Base-by-base conservation (phyloP, 2,888 invertebrate species). In the Stenoptilia bipunctidactyla region DNA sequence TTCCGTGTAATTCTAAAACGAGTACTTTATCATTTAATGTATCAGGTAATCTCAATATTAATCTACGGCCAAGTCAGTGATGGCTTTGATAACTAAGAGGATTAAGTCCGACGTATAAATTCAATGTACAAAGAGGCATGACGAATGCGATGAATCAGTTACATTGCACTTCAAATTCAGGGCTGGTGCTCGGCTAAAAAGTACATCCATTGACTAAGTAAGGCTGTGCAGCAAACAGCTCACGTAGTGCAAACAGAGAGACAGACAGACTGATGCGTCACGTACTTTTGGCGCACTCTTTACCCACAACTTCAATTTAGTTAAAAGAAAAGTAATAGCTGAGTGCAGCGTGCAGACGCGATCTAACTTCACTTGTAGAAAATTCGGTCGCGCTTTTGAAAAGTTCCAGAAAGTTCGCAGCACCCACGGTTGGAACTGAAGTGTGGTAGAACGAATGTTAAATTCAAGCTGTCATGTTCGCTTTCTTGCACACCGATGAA, bases 281-380 rank as follows among this genome's bases (percentile, higher is more conserved):
- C 74, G 74, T 73, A 62, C 63, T n/a, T 40, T 6, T 40, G 27
- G 38, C 36, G 30, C 42, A 59, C 67, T 67, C 68, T 65, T 71
- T 70, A 61, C 60, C 61, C 64, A 55, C 70, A 69, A 73, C 70
- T 77, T 72, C 74, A 80, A 82, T 82, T 77, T 77, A 71, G 70
- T 77, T 77, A 76, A 80, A 75, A 79, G 79, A 76, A 80, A 75
- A 79, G 79, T 80, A 64, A 63, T 58, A 59, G 61, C 65, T 62
- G 66, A 73, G 72, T 69, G 66, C 66, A 45, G 44, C 45, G 49
- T 47, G 48, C 50, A 58, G 57, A 59, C 67, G 65, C 65, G 71
- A 65, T 68, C 66, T 61, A 65, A 66, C 69, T 71, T 61, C 51
- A 51, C 50, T 52, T 49, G 58, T n/a, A 9, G 6, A 10, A 30